These are phyloP conservation scores for Agrotis ipsilon DNA, from an alignment of 2,888 invertebrate species.

Conservation along the genomic window DNA sequence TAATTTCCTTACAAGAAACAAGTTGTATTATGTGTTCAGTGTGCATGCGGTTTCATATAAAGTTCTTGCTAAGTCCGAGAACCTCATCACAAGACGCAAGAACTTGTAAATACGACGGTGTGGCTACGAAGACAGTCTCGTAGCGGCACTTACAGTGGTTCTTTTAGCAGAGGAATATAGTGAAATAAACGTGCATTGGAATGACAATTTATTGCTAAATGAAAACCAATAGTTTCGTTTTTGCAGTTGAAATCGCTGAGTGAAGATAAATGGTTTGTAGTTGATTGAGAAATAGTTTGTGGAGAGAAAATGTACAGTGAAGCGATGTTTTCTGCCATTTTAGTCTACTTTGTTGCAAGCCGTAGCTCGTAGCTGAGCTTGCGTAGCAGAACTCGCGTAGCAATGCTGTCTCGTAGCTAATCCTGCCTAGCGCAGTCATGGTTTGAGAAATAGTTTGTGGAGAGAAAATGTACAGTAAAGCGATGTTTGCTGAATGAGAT, in stretches of 20 bases:
- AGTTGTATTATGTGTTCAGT: background rate
- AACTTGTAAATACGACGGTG: slow-evolving; percentile 10
- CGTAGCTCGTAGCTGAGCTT: too few species aligned
- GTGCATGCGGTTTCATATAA: slow-evolving; percentile 24
- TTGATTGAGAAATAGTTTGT: slow-evolving; percentile 3
- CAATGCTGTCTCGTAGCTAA: too few species aligned
- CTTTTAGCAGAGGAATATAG: background rate
- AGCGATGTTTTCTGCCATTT: background rate
- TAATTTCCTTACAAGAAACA: background rate
- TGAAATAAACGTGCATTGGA: background rate
- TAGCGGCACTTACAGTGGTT: background rate
- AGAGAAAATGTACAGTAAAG: too few species aligned
- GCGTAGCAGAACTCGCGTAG: too few species aligned
- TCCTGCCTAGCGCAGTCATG: too few species aligned
- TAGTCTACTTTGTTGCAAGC: too few species aligned
- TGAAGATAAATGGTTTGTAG: background rate
- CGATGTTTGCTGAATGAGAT: too few species aligned
- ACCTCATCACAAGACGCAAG: background rate
- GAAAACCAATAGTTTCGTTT: slow-evolving; percentile 11
- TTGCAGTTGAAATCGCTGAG: slow-evolving; percentile 4
- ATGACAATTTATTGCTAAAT: slow-evolving; percentile 17
- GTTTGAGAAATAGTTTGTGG: slow-evolving; percentile 12
- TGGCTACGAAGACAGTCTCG: slow-evolving; percentile 7
- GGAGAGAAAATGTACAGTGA: background rate
- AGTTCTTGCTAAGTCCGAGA: slow-evolving; percentile 21